These are phyloP conservation scores for Drosophila bipectinata DNA, from an alignment of 1,140 invertebrate genomes.

Conservation along the genomic window DNA sequence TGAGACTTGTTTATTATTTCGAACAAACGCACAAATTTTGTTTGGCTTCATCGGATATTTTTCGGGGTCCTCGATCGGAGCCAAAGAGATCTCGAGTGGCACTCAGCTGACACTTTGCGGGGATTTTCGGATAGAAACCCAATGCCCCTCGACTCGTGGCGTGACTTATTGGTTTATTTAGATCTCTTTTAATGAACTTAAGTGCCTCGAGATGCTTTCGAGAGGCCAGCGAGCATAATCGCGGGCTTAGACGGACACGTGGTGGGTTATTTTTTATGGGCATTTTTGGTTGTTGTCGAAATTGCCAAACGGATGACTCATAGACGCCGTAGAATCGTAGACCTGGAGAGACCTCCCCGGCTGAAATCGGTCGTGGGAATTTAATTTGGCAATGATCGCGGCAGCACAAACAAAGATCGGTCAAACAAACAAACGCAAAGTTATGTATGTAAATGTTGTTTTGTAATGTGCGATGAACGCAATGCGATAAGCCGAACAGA, in stretches of 20 bases:
- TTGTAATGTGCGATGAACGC: conserved; percentile 82
- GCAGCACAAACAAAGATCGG: conserved; percentile 56
- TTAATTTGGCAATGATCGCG: conserved; percentile 67
- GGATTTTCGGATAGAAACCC: conserved; percentile 74
- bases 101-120: conserved; percentile 78
- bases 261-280: conserved; percentile 5
- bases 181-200: conserved; percentile 80
- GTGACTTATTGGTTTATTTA: conserved; percentile 81
- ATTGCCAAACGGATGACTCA: conserved; percentile 39
- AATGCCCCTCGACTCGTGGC: conserved; percentile 75
- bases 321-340: conserved; percentile 18
- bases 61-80: conserved; percentile 31
- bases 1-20: conserved; percentile 34
- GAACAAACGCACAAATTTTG: conserved; percentile 52
- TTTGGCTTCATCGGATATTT: conserved; percentile 25
- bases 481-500: conserved; percentile 70
- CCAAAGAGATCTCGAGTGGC: conserved; percentile 62
- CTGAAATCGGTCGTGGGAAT: conserved; percentile 61
- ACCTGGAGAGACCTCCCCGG: conserved; percentile 32
- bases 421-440: conserved; percentile 58
- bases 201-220: conserved; percentile 66
- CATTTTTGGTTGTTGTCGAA: conserved; percentile 7
- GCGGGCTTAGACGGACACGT: conserved; percentile 36
- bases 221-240: conserved; percentile 58
- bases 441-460: conserved; percentile 81